Evolutionary conservation across 2,888 invertebrate species (phyloP), one percentile per base, ranked within the genome.

Genomic region (Hyppa rectilinea): DNA sequence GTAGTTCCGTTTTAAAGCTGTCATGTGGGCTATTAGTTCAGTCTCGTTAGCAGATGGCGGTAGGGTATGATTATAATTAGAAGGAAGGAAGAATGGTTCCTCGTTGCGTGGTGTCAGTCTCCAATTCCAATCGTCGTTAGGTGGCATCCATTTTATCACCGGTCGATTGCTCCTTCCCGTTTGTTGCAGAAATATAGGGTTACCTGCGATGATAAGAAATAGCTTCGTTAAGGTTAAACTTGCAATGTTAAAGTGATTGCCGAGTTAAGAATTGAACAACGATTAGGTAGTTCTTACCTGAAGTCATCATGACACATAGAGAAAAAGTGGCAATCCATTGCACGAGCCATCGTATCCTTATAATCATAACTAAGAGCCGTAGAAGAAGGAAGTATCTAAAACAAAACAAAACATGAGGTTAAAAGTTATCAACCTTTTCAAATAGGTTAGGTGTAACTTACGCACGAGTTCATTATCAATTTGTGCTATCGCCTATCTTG

Each of bases 1-100:
- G 78, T 95, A 95, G 80, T 96, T 96, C 70, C 95, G 85, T 87
- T 94, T 95, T 26, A 96, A 84, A 2, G 93, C 92, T 45, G 93
- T 90, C 94, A 96, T 94, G 71, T 95, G 94, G 26, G 94, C 92
- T 45, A 96, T 90, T 2, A 96, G 87, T 86, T 95, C 95, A 20
- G 95, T 94, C 87, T 96, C 96, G 76, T 96, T 95, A 55, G 95
- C 95, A 23, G 94, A 93, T 10, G 96, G 96, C 2, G 96, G 96
- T 59, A 96, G 88, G 76, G 95, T 95, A 87, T 96, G 96, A 36
- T 92, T 95, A 84, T 92, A 94, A 83, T 96, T 95, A 34, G 92
- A 90, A 9, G 96, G 96, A 40, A 88, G 88, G 82, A 96, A 94
- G 73, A 94, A 93, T 14, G 94, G 95, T 79, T 93, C 91, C 55